Base-by-base conservation (phyloP, 1,140 invertebrate species). In the Pantala flavescens region DNA sequence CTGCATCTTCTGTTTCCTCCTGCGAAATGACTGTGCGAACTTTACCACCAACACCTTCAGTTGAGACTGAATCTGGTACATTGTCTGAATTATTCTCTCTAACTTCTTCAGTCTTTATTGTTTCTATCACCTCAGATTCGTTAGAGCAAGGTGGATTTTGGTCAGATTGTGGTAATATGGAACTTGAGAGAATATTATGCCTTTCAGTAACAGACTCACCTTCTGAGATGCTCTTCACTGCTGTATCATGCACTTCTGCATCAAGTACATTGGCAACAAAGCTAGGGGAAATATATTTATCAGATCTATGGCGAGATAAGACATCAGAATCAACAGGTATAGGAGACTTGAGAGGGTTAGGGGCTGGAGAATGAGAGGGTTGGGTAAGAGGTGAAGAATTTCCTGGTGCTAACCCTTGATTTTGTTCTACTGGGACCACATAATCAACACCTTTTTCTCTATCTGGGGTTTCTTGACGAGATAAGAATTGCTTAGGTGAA, bases 1-100 rank as follows among this genome's bases (percentile, higher is more conserved):
- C 93, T 0, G 94, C 94, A 82, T 95, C 93, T 80, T 94, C 93
- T 0, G 94, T 96, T 84, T 96, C 93, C 84, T 95, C 93, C 83
- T 95, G 93, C 0, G 93, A 95, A 77, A 95, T 95, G 0, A 93
- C 87, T 0, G 92, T 90, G 70, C 93, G 85, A 0, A 91, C 90
- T 79, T 93, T 93, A 76, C 93, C 91, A 76, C 90, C 90, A 0
- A 84, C 78, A 78, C 88, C 80, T 1, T 80, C 76, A 0, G 82
- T 81, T 36, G 81, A 80, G 55, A 36, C 82, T 80, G 36, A 84
- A 80, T 76, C 83, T 78, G 43, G 77, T 79, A 28, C 73, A 76
- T 14, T 80, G 77, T 77, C 70, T 71, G 79, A 24, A 36, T 5
- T 9, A 80, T 79, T 79, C 9, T 84, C 84, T 12, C 83, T 81